A percentile compares a stretch with the other conserved stretches of the same genome.
Conservation (phyloP, 2,113 vertebrate genomes). For the Rousettus leschenaultii region DNA sequence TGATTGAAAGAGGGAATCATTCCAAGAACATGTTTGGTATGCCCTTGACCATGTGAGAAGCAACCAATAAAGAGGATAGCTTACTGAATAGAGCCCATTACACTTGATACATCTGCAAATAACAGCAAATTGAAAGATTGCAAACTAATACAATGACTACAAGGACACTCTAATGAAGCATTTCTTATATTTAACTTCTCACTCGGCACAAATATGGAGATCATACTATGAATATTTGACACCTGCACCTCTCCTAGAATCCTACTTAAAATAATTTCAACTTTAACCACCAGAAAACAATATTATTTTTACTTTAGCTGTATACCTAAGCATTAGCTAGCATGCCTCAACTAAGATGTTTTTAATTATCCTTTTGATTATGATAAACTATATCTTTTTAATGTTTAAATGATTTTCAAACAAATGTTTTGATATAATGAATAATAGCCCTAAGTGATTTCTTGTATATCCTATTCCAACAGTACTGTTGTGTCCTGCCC, state of each 20-base stretch:
- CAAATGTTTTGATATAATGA: not conserved
- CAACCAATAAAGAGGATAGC: conserved; percentile 36
- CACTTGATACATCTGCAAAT: not conserved
- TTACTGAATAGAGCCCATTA: conserved; percentile 29
- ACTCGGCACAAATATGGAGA: not conserved
- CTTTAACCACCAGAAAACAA: not conserved
- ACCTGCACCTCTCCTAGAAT: not conserved
- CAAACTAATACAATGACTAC: conserved; percentile 31
- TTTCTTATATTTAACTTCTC: not conserved
- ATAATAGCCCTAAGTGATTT: not conserved
- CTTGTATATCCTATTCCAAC: not conserved
- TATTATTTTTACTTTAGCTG: not conserved
- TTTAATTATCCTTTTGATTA: not conserved
- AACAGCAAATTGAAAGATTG: conserved; percentile 60
- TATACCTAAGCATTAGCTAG: not conserved
- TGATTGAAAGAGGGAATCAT: conserved; percentile 58
- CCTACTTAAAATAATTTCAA: not conserved
- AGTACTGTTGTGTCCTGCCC: not conserved
- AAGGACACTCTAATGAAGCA: conserved; percentile 6
- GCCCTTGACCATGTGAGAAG: conserved; percentile 51
- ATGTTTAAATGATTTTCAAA: not conserved
- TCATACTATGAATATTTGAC: not conserved
- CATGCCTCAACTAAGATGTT: not conserved
- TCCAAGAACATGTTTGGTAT: conserved; percentile 14
- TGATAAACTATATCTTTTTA: not conserved